These are phyloP conservation scores for Phaonia tiefii DNA, from an alignment of 2,888 invertebrate genomes.

Conservation along the genomic window DNA sequence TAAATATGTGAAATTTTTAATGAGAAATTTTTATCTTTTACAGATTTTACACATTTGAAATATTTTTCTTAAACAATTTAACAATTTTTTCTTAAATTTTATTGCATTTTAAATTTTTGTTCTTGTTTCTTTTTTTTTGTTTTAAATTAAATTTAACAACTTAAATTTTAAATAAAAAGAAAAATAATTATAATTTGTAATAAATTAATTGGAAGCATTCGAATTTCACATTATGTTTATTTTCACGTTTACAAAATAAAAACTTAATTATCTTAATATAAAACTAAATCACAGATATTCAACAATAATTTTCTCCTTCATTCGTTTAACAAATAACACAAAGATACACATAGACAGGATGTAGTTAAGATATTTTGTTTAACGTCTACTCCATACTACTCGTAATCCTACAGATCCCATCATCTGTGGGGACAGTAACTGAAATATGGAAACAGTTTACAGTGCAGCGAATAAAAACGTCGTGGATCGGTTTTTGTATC, in stretches of 20 bases:
- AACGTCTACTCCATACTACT: neutral
- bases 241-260: slow-evolving; percentile 43
- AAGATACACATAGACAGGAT: neutral
- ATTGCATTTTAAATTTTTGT: no score
- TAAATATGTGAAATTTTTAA: no score
- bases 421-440: slow-evolving; percentile 88
- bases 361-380: neutral
- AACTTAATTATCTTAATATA: slow-evolving; percentile 37
- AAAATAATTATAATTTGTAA: slow-evolving; percentile 26
- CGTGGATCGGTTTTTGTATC: slow-evolving; percentile 90
- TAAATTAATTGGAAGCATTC: slow-evolving; percentile 34
- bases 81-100: no score
- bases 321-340: slow-evolving; percentile 32
- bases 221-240: slow-evolving; percentile 21
- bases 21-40: no score
- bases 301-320: slow-evolving; percentile 42
- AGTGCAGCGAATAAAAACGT: slow-evolving; percentile 94
- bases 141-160: slow-evolving; percentile 35
- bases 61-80: no score
- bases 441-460: slow-evolving; percentile 92
- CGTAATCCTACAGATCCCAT: slow-evolving; percentile 69
- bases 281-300: slow-evolving; percentile 65
- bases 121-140: no score
- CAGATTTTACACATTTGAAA: no score
- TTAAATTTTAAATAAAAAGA: neutral